Evolutionary conservation across 2,113 vertebrate species (phyloP).

Genomic region (Mus spicilegus): DNA sequence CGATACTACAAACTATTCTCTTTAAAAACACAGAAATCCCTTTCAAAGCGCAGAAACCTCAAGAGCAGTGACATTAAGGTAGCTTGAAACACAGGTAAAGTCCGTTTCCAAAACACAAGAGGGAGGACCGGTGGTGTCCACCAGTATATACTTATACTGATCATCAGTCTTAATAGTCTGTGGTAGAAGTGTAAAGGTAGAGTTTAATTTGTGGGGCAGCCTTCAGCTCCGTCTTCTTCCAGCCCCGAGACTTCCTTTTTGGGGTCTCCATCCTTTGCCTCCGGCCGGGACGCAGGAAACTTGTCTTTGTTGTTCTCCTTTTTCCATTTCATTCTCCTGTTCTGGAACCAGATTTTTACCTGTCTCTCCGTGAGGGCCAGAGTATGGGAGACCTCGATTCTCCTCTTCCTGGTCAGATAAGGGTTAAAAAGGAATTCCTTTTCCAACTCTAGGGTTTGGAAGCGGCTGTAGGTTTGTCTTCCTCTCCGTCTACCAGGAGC

Average conservation of each 20-base stretch:
- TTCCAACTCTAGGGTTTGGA: conserved; percentile 92
- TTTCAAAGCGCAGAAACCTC: conserved; percentile 77
- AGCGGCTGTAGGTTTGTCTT: conserved; percentile 93
- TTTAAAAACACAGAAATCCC: conserved; percentile 68
- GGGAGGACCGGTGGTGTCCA: conserved; percentile 31
- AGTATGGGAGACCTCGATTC: conserved; percentile 92
- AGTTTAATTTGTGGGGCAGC: conserved; percentile 82
- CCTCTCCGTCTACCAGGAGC: conserved; percentile 92
- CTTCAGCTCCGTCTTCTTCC: conserved; percentile 84
- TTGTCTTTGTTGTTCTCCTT: conserved; percentile 94
- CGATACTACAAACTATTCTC: conserved; percentile 47
- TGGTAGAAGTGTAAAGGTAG: conserved; percentile 69
- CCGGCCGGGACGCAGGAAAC: conserved; percentile 89
- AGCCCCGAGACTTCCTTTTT: conserved; percentile 87
- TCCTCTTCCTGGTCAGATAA: conserved; percentile 92
- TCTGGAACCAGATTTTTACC: conserved; percentile 94
- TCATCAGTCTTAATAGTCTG: conserved; percentile 75
- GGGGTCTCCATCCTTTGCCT: conserved; percentile 87
- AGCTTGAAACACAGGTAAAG: conserved; percentile 75
- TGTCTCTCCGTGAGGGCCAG: conserved; percentile 92
- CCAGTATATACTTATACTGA: conserved; percentile 58
- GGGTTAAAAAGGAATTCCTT: conserved; percentile 94
- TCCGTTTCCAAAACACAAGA: conserved; percentile 57
- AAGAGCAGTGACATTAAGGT: conserved; percentile 75
- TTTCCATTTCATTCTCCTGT: conserved; percentile 94